A percentile compares a stretch with the other conserved stretches of the same genome.
Conservation (phyloP, 2,888 invertebrate species). For the Teleiodes luculella region DNA sequence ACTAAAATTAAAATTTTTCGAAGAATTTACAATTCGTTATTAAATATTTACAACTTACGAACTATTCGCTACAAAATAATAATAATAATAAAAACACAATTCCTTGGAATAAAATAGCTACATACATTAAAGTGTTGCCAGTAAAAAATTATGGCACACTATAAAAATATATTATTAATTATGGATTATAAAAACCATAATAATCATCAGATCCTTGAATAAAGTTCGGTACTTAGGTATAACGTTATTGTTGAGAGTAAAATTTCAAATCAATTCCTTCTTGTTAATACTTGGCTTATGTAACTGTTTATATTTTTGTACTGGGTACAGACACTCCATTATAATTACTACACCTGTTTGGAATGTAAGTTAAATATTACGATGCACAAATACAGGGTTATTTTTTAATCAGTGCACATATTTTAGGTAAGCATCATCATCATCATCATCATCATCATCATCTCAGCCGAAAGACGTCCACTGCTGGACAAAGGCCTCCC, state of each 20-base stretch:
- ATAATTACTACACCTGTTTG: too few species aligned
- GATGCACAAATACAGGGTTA: too few species aligned
- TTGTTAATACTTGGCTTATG: not conserved
- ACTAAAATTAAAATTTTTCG: conserved; percentile 53
- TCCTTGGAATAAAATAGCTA: conserved; percentile 41
- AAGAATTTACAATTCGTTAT: conserved; percentile 62
- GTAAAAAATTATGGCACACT: conserved; percentile 38
- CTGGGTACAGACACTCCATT: too few species aligned
- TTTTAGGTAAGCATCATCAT: too few species aligned
- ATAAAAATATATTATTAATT: conserved; percentile 18
- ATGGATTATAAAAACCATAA: conserved; percentile 14
- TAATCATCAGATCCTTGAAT: conserved; percentile 38
- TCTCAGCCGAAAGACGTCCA: too few species aligned
- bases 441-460: too few species aligned
- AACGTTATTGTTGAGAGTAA: conserved; percentile 6
- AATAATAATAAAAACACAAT: conserved; percentile 36
- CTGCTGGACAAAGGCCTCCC: too few species aligned
- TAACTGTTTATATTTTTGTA: too few species aligned
- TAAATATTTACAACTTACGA: conserved; percentile 67
- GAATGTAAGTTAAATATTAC: too few species aligned
- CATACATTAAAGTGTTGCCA: conserved; percentile 33
- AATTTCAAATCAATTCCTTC: not conserved
- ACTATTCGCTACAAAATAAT: conserved; percentile 28
- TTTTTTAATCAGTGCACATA: too few species aligned
- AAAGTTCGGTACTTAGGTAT: conserved; percentile 2